Evolutionary conservation across 2,113 vertebrate species (phyloP), one percentile per base, ranked within the genome.

Genomic region (Orycteropus afer): DNA sequence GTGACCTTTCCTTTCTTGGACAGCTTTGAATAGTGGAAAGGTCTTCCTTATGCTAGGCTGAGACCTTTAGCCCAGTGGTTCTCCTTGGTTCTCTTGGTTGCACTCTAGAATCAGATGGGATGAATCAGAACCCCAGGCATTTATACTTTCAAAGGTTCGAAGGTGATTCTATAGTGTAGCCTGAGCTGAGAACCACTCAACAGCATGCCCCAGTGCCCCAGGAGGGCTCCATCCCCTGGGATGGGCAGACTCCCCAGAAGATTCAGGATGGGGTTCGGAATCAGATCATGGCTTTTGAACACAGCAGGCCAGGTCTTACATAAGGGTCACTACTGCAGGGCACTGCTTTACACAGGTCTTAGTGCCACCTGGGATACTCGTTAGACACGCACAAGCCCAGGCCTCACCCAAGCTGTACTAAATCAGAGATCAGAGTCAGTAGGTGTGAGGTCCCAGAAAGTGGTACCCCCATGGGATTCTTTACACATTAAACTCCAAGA

Each of bases 231-330:
- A 25, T 4, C 32, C 32, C 12, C 47, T 6, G 8, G 15, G 3
- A 15, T 27, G 27, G n/a, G 7, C 76, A 71, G 37, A n/a, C 10
- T 42, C 8, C 42, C 49, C 22, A 11, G 69, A 4, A 57, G 45
- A 37, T 32, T 20, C 22, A 25, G 53, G 71, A 34, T 8, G 4
- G 14, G 23, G 25, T 18, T 37, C 8, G 32, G 32, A 89, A 84
- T 18, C 3, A 1, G 49, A 15, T 40, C 8, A 29, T 18, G 22
- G 3, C 37, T 77, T 15, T 20, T 1, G 34, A 51, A 34, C 0
- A 18, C 55, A n/a, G 59, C 8, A 25, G 20, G 23, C 17, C 23
- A 34, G 12, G 17, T n/a, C 55, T 12, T 9, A 13, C 0, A 1
- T 3, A 0, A 34, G 12, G 40, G 76, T 22, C 6, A 3, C 10